These are phyloP conservation scores for Muscicapa striata DNA, from an alignment of 2,797 vertebrate species.

Conservation along the genomic window DNA sequence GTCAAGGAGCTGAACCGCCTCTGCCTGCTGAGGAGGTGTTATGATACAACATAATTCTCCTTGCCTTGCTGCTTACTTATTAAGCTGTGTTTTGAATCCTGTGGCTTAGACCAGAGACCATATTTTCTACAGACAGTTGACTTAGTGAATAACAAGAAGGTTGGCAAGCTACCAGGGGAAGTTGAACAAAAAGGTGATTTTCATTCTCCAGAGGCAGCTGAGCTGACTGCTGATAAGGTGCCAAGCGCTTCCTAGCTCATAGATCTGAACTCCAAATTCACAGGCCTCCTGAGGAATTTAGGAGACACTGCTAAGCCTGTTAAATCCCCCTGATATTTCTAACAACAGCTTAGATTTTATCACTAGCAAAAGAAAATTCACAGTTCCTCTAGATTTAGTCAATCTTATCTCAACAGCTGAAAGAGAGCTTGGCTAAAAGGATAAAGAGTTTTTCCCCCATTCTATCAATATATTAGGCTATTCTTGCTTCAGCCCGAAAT, in stretches of 20 bases:
- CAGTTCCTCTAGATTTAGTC: constrained; percentile 8
- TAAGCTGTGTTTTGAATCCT: constrained; percentile 6
- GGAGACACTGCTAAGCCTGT: constrained; percentile 18
- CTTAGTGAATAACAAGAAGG: not conserved
- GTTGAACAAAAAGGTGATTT: constrained; percentile 44
- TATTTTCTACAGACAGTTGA: constrained; percentile 14
- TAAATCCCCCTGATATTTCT: constrained; percentile 32
- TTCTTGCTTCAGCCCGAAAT: not conserved
- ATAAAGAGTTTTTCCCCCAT: not conserved
- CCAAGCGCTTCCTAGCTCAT: not conserved
- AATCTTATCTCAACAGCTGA: constrained; percentile 15
- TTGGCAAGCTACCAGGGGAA: constrained; percentile 12
- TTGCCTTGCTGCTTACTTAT: not conserved
- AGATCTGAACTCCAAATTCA: constrained; percentile 33
- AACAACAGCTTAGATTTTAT: constrained; percentile 52
- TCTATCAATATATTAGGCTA: not conserved
- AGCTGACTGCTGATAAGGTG: constrained; percentile 19
- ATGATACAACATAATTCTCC: not conserved
- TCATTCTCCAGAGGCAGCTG: not conserved
- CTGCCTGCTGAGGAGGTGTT: not conserved
- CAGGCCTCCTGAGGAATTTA: constrained; percentile 6
- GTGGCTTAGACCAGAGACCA: not conserved
- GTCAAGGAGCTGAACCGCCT: not conserved
- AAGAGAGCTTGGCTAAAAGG: constrained; percentile 3
- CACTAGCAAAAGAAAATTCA: constrained; percentile 11